Evolutionary conservation across 1,140 invertebrate genomes (phyloP).

Genomic region (Diorhabda sublineata): DNA sequence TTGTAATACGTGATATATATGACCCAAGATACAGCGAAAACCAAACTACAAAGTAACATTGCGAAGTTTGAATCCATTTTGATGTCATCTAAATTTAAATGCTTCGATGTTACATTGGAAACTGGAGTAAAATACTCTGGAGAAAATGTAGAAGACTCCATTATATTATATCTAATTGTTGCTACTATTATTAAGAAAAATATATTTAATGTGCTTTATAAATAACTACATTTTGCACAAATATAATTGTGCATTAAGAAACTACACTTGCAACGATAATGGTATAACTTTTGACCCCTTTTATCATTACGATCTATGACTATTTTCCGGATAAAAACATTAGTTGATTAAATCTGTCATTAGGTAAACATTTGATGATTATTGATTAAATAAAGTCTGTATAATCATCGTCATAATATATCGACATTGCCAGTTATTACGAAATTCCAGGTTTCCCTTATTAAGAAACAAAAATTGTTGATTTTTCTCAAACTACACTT

Average conservation of each 20-base stretch:
- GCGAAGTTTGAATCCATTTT: conserved; percentile 81
- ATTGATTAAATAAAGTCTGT: too few species aligned
- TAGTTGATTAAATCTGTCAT: too few species aligned
- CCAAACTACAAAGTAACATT: conserved; percentile 72
- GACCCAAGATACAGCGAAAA: conserved; percentile 80
- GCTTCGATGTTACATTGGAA: conserved; percentile 16
- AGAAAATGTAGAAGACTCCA: background rate
- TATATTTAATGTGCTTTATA: background rate
- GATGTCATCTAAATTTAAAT: conserved; percentile 51
- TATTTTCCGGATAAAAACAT: too few species aligned
- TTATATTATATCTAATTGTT: background rate
- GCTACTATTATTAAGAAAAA: background rate
- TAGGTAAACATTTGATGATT: too few species aligned
- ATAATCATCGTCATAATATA: too few species aligned
- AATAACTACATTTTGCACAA: background rate
- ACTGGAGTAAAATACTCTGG: background rate
- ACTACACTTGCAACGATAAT: too few species aligned
- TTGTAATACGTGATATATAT: conserved; percentile 95
- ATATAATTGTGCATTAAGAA: too few species aligned
- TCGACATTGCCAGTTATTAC: too few species aligned
- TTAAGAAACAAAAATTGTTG: too few species aligned
- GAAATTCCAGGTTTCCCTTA: too few species aligned
- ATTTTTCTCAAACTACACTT: too few species aligned
- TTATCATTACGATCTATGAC: background rate
- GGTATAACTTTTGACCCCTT: background rate